These are phyloP conservation scores for Brachionus rotundiformis DNA, from an alignment of 1,140 invertebrate genomes.

Conservation along the genomic window DNA sequence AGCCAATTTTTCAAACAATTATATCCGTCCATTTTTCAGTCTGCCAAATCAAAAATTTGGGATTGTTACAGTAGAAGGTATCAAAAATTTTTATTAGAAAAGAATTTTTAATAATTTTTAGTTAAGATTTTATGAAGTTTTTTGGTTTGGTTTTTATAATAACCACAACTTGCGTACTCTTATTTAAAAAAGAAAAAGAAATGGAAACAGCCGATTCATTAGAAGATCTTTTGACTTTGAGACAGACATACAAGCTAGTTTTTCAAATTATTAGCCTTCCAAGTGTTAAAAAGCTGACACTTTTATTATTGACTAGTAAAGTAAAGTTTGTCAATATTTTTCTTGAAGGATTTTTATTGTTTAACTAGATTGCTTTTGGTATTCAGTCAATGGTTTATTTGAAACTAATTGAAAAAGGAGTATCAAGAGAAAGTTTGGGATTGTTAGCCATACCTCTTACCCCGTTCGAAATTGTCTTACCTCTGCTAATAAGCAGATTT, in stretches of 20 bases:
- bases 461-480: slow-evolving; percentile 89
- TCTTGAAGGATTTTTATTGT: neutral
- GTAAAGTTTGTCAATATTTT: slow-evolving; percentile 90
- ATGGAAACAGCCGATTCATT: slow-evolving; percentile 38
- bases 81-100: neutral
- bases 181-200: slow-evolving; percentile 82
- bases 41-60: neutral
- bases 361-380: slow-evolving; percentile 24
- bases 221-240: neutral
- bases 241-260: slow-evolving; percentile 2
- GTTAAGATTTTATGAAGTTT: slow-evolving; percentile 39
- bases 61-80: slow-evolving; percentile 28
- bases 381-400: slow-evolving; percentile 77
- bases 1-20: slow-evolving; percentile 71
- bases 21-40: slow-evolving; percentile 29
- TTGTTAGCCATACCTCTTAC: slow-evolving; percentile 82
- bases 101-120: too few relatives aligned
- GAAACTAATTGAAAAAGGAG: slow-evolving; percentile 89
- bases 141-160: slow-evolving; percentile 76
- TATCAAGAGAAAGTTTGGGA: slow-evolving; percentile 90
- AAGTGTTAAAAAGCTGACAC: slow-evolving; percentile 72
- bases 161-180: slow-evolving; percentile 83
- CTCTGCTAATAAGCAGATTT: slow-evolving; percentile 81
- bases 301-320: slow-evolving; percentile 86
- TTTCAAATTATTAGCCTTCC: slow-evolving; percentile 66